Conservation (phyloP, 2,797 vertebrate genomes). For the Pterois miles region DNA sequence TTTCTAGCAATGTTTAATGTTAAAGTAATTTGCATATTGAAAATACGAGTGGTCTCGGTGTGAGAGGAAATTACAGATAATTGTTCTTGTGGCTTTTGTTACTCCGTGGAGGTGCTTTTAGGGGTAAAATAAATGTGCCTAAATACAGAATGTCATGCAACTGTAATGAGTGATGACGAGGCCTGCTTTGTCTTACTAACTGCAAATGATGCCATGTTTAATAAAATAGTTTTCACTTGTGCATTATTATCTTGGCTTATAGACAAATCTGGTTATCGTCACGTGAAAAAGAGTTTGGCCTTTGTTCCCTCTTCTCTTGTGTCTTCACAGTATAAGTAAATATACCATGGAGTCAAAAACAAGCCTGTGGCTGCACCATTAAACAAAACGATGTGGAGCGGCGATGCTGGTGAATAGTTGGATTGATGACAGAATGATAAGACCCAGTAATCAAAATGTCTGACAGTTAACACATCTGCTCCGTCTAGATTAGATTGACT, state of each 20-base stretch:
- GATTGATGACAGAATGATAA: constrained; percentile 12
- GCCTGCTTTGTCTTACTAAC: neutral
- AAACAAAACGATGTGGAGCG: neutral
- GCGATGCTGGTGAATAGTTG: neutral
- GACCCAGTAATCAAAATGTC: constrained; percentile 21
- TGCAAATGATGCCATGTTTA: neutral
- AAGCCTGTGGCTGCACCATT: neutral
- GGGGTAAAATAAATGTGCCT: neutral
- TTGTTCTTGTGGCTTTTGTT: neutral
- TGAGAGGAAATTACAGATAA: neutral
- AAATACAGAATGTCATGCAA: constrained; percentile 5
- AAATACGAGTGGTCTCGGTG: neutral
- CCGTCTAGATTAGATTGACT: constrained; percentile 32
- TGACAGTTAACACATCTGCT: constrained; percentile 38
- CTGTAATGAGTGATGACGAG: neutral
- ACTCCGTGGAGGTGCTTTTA: neutral
- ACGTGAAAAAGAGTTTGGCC: neutral
- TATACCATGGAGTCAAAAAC: neutral
- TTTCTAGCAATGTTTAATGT: neutral
- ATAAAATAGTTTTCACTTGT: neutral
- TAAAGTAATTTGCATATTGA: neutral
- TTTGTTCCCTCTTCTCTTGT: neutral
- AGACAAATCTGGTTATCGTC: neutral
- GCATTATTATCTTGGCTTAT: neutral
- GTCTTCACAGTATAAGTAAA: neutral